Percentiles rank a stretch among this genome's conserved stretches.
Evolutionary conservation across 2,888 invertebrate species (phyloP).

Genomic region (Sipha maydis): DNA sequence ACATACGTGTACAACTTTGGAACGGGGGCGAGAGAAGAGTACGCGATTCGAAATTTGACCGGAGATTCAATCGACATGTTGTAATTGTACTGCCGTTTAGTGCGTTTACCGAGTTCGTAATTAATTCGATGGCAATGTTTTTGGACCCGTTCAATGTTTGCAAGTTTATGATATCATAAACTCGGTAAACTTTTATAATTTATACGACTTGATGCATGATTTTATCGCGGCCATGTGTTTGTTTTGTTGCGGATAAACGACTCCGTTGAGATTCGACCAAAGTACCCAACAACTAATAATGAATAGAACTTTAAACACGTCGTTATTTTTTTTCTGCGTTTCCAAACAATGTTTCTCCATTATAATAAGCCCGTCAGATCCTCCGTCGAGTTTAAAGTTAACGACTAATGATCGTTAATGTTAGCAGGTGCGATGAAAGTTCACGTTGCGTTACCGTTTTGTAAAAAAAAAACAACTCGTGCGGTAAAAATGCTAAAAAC

Average conservation of each 20-base stretch:
- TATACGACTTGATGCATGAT: not conserved
- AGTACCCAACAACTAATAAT: not conserved
- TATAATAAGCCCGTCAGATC: slow-evolving; percentile 29
- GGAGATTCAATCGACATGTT: too few relatives aligned
- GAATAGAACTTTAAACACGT: not conserved
- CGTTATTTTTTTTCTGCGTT: not conserved
- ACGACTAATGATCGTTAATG: slow-evolving; percentile 7
- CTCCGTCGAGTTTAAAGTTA: slow-evolving; percentile 15
- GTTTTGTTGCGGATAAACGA: not conserved
- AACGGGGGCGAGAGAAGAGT: too few relatives aligned
- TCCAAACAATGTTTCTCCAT: not conserved
- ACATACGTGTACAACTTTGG: too few relatives aligned
- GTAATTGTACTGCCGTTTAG: too few relatives aligned
- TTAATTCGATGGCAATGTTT: not conserved
- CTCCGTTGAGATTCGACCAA: not conserved
- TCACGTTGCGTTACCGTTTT: not conserved
- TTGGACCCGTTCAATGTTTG: not conserved
- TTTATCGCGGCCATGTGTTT: not conserved
- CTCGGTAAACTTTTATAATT: not conserved
- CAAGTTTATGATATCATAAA: not conserved
- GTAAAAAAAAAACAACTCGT: not conserved
- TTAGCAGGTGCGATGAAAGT: not conserved
- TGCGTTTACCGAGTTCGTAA: too few relatives aligned
- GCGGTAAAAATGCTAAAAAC: not conserved
- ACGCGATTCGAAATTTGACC: too few relatives aligned